phyloP scores from a whole-genome alignment of 2,113 vertebrate genomes.

The Acanthochromis polyacanthus region DNA sequence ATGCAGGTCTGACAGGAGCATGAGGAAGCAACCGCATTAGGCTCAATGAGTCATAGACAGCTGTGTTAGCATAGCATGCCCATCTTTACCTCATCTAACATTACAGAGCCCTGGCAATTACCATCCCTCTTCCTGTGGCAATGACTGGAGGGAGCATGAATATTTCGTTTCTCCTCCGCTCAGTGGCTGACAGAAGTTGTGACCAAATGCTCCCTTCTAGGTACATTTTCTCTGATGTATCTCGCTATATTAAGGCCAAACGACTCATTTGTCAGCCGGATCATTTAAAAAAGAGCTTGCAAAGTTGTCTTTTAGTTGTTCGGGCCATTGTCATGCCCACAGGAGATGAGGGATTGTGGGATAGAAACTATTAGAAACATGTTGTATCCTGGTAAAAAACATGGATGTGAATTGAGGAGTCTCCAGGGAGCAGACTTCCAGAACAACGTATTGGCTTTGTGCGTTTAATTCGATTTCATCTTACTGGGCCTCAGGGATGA shows the following conservation, averaged over 20 bases:
- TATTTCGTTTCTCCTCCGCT: conserved; percentile 48
- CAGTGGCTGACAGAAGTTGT: conserved; percentile 37
- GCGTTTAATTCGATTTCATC: conserved; percentile 13
- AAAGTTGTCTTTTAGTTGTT: conserved; percentile 29
- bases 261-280: conserved; percentile 41
- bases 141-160: conserved; percentile 51
- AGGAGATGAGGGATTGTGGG: neutral
- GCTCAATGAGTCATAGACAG: conserved; percentile 64
- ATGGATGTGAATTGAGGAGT: conserved; percentile 15
- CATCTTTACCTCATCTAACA: conserved; percentile 63
- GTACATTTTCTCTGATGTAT: conserved; percentile 34
- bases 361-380: neutral
- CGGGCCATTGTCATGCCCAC: neutral
- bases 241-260: conserved; percentile 46
- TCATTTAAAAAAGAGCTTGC: conserved; percentile 28
- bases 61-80: conserved; percentile 68
- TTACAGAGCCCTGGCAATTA: conserved; percentile 57
- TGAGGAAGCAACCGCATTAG: conserved; percentile 62
- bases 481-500: neutral
- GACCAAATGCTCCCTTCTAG: conserved; percentile 42
- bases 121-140: conserved; percentile 64
- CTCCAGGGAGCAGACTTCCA: neutral
- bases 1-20: conserved; percentile 53
- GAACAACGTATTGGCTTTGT: conserved; percentile 5
- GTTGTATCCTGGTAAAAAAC: conserved; percentile 7